These are phyloP conservation scores for Thaumatotibia leucotreta DNA, from an alignment of 1,140 invertebrate genomes.

Conservation along the genomic window DNA sequence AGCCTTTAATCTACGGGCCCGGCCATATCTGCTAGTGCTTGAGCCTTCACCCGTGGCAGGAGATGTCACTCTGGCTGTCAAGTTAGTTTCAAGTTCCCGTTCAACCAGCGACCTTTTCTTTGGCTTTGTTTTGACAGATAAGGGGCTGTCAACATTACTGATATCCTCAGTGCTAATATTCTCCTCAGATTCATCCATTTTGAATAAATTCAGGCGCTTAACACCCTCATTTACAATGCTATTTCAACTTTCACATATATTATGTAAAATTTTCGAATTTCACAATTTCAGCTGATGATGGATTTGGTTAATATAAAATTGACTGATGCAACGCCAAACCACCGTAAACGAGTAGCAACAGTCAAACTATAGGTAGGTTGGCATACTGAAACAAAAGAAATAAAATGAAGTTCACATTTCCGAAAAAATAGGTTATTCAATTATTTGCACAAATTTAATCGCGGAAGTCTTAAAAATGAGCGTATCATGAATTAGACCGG, in stretches of 20 bases:
- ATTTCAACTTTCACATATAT: slow-evolving; percentile 20
- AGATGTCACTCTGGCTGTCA: slow-evolving; percentile 57
- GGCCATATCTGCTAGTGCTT: slow-evolving; percentile 69
- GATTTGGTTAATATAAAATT: slow-evolving; percentile 27
- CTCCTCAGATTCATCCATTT: slow-evolving; percentile 63
- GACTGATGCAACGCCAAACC: slow-evolving; percentile 23
- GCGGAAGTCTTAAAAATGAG: slow-evolving; percentile 18
- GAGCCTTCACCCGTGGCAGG: slow-evolving; percentile 38
- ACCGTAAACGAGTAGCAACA: slow-evolving; percentile 25
- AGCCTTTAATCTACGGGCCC: slow-evolving; percentile 58
- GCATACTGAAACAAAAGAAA: slow-evolving; percentile 65
- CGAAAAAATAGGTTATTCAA: slow-evolving; percentile 52
- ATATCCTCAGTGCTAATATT: slow-evolving; percentile 50
- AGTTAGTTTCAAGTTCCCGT: slow-evolving; percentile 59
- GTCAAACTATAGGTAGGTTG: slow-evolving; percentile 26
- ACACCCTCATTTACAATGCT: slow-evolving; percentile 19
- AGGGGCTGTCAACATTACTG: slow-evolving; percentile 27
- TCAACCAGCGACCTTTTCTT: slow-evolving; percentile 63
- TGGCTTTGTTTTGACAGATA: slow-evolving; percentile 38
- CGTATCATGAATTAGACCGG: slow-evolving; percentile 38
- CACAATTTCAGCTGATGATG: background rate
- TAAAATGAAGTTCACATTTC: slow-evolving; percentile 61
- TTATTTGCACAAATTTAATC: slow-evolving; percentile 33
- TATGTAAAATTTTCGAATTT: slow-evolving; percentile 12
- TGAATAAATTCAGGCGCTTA: slow-evolving; percentile 17